These are phyloP conservation scores for Drosophila sucinea DNA, from an alignment of 1,140 invertebrate species.

Conservation along the genomic window DNA sequence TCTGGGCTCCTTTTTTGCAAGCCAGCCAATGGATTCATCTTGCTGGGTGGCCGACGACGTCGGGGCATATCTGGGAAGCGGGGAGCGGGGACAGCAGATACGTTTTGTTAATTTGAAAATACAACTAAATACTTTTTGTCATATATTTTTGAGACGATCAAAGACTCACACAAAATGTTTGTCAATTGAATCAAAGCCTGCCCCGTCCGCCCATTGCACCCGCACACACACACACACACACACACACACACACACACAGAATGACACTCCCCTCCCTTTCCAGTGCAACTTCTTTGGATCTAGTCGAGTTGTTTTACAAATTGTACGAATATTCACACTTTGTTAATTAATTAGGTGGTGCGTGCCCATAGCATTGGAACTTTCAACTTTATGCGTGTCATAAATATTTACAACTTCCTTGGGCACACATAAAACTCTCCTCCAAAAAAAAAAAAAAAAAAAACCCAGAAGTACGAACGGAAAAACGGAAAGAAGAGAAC, in stretches of 20 bases:
- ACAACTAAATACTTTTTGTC: slow-evolving; percentile 9
- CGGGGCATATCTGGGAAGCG: slow-evolving; percentile 41
- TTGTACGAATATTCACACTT: slow-evolving; percentile 64
- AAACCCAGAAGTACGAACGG: too few relatives aligned
- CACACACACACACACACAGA: background rate
- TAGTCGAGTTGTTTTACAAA: slow-evolving; percentile 36
- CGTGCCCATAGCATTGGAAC: slow-evolving; percentile 47
- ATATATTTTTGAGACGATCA: background rate
- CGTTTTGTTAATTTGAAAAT: slow-evolving; percentile 19
- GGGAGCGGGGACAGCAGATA: background rate
- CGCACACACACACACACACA: background rate
- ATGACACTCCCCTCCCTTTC: slow-evolving; percentile 14
- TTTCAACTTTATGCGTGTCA: slow-evolving; percentile 60
- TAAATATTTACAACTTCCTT: slow-evolving; percentile 79
- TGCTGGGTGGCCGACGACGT: slow-evolving; percentile 58
- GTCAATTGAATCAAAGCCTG: slow-evolving; percentile 36
- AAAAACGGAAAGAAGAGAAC: slow-evolving; percentile 13
- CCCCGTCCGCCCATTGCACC: slow-evolving; percentile 2
- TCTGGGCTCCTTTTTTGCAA: slow-evolving; percentile 34
- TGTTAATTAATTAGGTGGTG: slow-evolving; percentile 73
- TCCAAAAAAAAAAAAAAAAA: slow-evolving; percentile 20
- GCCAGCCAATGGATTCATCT: slow-evolving; percentile 36
- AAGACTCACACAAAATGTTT: slow-evolving; percentile 29
- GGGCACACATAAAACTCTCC: slow-evolving; percentile 58
- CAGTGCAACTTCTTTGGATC: background rate